Evolutionary conservation across 2,888 invertebrate genomes (phyloP).

Genomic region (Lithophane socia): DNA sequence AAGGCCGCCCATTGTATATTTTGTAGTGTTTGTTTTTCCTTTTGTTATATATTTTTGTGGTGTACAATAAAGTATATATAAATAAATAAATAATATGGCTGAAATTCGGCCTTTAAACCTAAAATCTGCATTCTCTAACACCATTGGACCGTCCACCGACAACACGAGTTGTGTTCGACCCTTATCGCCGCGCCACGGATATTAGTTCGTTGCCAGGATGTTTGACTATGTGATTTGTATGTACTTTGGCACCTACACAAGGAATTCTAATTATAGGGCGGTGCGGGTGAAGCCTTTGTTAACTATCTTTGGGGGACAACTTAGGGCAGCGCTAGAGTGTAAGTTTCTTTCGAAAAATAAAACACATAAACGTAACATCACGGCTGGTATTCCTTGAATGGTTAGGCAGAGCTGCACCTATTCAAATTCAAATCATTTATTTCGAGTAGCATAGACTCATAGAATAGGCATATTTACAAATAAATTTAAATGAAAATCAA

Average conservation of each 20-base stretch:
- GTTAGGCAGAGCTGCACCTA: no score
- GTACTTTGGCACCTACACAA: slow-evolving; percentile 1
- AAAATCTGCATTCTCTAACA: background rate
- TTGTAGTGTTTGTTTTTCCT: no score
- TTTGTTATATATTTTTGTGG: no score
- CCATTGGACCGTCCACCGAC: background rate
- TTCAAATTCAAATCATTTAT: no score
- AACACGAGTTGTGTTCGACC: background rate
- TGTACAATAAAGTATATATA: no score
- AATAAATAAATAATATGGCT: background rate
- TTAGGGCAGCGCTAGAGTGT: background rate
- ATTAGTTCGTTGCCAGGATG: slow-evolving; percentile 40
- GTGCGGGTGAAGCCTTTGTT: background rate
- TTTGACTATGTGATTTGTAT: slow-evolving; percentile 26
- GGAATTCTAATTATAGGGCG: slow-evolving; percentile 1
- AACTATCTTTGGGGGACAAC: background rate
- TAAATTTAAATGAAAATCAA: no score
- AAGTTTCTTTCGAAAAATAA: no score
- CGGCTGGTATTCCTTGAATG: no score
- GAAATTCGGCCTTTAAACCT: background rate
- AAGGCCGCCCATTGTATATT: no score
- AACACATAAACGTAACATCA: no score
- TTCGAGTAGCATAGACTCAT: no score
- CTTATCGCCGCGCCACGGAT: slow-evolving; percentile 26
- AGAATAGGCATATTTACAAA: no score